Base-by-base conservation (phyloP, 30 jellyfish, hydroid and myxozoan genomes). In the Hydra vulgaris region DNA sequence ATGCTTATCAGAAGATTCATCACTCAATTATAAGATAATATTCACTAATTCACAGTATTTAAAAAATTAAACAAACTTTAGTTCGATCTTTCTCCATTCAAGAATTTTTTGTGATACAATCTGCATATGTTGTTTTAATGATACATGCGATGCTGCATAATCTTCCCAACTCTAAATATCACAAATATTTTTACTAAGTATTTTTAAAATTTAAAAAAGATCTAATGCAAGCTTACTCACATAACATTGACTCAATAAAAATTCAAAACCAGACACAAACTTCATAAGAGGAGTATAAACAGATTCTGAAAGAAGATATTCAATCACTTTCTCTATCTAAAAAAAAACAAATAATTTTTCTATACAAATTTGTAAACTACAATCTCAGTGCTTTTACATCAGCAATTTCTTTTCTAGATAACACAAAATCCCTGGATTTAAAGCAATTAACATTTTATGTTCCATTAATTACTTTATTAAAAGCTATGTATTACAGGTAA, bases 101-200 rank as follows among this genome's bases (percentile, higher is more conserved):
- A 92, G 77, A 53, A 92, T 77, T 72, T 86, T 88, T 54, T 76
- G 53, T 7, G 96, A 79, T 12, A 92, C 69, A 17, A 79, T 76
- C 26, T 83, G 86, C 27, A 92, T 78, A 54, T 87, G 78, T 0
- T 74, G 26, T 72, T 61, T 80, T 52, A 92, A 18, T 12, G 99
- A 92, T 17, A 92, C 95, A 21, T 79, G 86, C 15, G 94, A 81
- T 18, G 92, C 87, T 5, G 99, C 95, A 74, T 92, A 92, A 54
- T 86, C 82, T 68, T 92, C 96, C 99, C 99, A 92, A 69, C 88
- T 91, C 99, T 92, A 71, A 23, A 72, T 21, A 73, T 71, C n/a
- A 23, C 69, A 25, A 21, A 61, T 18, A 40, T 40, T 40, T 5
- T 12, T 40, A 12, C 5, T 12, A 40, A 40, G 61, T 40, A 40